These are phyloP conservation scores for Rhopilema esculentum DNA, from an alignment of 30 jellyfish, hydroid and myxozoan species.

Conservation along the genomic window DNA sequence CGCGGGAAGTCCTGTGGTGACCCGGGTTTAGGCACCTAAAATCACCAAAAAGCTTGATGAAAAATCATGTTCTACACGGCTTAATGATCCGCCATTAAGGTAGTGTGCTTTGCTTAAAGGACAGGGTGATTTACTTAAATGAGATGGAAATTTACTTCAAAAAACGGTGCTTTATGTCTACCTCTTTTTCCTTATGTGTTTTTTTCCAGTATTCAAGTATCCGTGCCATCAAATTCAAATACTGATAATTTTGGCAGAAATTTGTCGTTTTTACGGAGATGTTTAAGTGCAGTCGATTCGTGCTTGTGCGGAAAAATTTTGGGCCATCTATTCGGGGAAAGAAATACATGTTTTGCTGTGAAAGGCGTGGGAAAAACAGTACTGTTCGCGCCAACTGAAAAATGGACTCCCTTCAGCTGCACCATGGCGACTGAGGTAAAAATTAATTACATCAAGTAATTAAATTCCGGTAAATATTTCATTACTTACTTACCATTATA, in stretches of 20 bases:
- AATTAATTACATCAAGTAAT: neutral
- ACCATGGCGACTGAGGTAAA: neutral
- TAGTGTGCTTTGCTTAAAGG: too few species aligned
- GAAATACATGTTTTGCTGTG: neutral
- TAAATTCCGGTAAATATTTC: neutral
- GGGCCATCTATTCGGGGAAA: neutral
- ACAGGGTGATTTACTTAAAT: too few species aligned
- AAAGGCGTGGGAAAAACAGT: neutral
- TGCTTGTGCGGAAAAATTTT: neutral
- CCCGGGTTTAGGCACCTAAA: slow-evolving; percentile 2
- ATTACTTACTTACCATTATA: slow-evolving; percentile 44
- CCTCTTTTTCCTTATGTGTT: too few species aligned
- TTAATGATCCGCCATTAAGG: too few species aligned
- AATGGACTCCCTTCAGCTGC: neutral
- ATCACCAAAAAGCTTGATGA: neutral
- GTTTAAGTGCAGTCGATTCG: neutral
- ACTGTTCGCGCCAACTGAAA: neutral
- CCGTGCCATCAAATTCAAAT: too few species aligned
- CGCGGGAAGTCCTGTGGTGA: slow-evolving; percentile 47
- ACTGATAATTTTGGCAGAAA: too few species aligned
- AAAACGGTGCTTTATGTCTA: too few species aligned
- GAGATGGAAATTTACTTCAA: too few species aligned
- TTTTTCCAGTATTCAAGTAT: too few species aligned
- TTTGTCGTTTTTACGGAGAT: neutral
- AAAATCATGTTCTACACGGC: too few species aligned